Evolutionary conservation across 2,888 invertebrate species (phyloP).

Genomic region (Biston betularia): DNA sequence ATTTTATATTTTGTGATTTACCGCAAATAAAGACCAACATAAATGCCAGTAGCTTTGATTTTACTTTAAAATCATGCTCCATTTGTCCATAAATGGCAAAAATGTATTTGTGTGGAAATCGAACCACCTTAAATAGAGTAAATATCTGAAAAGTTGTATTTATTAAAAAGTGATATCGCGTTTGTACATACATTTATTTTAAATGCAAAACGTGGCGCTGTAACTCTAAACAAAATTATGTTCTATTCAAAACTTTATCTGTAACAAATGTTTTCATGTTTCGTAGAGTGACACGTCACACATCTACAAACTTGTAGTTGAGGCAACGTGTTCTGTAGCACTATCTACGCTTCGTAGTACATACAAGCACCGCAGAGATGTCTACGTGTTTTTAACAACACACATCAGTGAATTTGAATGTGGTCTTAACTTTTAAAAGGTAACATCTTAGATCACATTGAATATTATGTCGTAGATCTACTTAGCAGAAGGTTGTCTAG

Average conservation of each 20-base stretch:
- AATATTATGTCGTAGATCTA: background rate
- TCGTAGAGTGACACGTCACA: conserved; percentile 21
- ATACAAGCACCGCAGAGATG: conserved; percentile 1
- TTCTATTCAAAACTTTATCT: conserved; percentile 28
- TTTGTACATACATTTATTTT: background rate
- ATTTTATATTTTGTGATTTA: too few species aligned
- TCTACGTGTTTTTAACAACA: background rate
- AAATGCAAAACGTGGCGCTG: conserved; percentile 1
- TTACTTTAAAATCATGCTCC: too few species aligned
- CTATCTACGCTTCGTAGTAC: conserved; percentile 33
- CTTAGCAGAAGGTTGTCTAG: too few species aligned
- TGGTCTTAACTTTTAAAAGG: too few species aligned
- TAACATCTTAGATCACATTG: too few species aligned
- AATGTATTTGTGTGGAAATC: too few species aligned
- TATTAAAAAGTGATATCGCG: conserved; percentile 1
- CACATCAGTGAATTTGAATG: too few species aligned
- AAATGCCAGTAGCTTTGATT: too few species aligned
- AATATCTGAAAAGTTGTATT: background rate
- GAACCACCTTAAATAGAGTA: too few species aligned
- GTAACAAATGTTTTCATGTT: conserved; percentile 29
- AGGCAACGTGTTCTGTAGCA: conserved; percentile 36
- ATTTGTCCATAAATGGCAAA: too few species aligned
- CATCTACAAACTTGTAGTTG: conserved; percentile 23
- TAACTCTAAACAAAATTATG: conserved; percentile 22
- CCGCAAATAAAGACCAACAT: too few species aligned